Evolutionary conservation across 1,140 invertebrate species (phyloP), one percentile per base, ranked within the genome.

Genomic region (Acarapis woodi): DNA sequence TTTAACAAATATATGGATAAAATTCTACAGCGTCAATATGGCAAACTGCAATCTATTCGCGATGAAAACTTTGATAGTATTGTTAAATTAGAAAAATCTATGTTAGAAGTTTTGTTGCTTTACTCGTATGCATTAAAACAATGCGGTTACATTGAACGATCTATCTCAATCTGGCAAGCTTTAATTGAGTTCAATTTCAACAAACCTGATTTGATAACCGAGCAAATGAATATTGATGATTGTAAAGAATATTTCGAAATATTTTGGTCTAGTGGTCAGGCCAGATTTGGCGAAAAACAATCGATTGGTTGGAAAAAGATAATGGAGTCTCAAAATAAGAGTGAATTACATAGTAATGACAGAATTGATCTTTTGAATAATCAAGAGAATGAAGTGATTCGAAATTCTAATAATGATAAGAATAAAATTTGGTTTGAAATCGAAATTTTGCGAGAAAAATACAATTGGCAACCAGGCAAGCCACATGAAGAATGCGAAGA

Each of bases 171-270:
- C 14, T 61, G 50, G 42, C 61, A 63, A 44, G 58, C 59, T 21
- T 32, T 57, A 26, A 46, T 62, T 16, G 61, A 63, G 41, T 56
- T 59, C 38, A 62, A 62, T 44, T 45, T 60, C 10, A 60, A 54
- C 41, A 45, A 47, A 19, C 58, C 59, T 6, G 6, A 34, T 14
- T 8, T 23, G 16, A 30, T 54, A 12, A 32, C 24, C 8, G 9
- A 33, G 5, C n/a, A 37, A 14, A 35, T 32, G 20, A 14, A 46
- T 9, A 28, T 48, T 6, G 20, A 40, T 4, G 53, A 56, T 10
- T 46, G 45, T 23, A 36, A 53, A 14, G 46, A 44, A 12, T 45
- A 53, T 12, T 56, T 62, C 48, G 58, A 62, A 46, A 52, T 52
- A 31, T 63, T 62, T 44, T 62, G 61, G 61, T 59, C 62, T 37